Percentiles rank a stretch among this genome's conserved stretches.
These are phyloP conservation scores for Rhagologus leucostigma DNA, from an alignment of 2,113 vertebrate species.

Conservation along the genomic window DNA sequence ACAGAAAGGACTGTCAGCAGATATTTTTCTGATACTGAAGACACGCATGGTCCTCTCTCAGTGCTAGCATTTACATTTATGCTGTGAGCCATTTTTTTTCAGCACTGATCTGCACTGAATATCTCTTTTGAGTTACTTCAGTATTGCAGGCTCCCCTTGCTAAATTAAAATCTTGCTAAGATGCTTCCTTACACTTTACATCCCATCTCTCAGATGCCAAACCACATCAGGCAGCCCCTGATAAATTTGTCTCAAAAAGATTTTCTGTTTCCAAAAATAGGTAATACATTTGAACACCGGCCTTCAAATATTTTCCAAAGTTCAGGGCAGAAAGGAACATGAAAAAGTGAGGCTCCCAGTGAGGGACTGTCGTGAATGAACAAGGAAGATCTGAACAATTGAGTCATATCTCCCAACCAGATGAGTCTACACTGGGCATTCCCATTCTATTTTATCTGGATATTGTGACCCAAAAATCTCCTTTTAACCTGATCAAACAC, in stretches of 20 bases:
- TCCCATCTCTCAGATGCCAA: background rate
- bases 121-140: background rate
- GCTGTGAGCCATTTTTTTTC: background rate
- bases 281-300: rapidly evolving
- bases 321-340: background rate
- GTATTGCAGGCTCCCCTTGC: background rate
- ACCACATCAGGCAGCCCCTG: background rate
- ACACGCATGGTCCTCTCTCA: background rate
- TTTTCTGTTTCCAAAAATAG: background rate
- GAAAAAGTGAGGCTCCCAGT: background rate
- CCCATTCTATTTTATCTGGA: background rate
- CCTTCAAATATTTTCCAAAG: background rate
- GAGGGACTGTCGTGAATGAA: background rate
- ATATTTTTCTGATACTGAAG: background rate
- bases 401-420: background rate
- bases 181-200: background rate
- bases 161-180: background rate
- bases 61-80: background rate
- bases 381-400: background rate
- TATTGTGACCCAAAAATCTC: background rate
- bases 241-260: background rate
- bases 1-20: background rate
- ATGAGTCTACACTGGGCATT: background rate
- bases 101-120: background rate
- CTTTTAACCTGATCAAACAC: background rate